phyloP scores from a whole-genome alignment of 2,797 vertebrate species.

The Arrhamphus sclerolepis region DNA sequence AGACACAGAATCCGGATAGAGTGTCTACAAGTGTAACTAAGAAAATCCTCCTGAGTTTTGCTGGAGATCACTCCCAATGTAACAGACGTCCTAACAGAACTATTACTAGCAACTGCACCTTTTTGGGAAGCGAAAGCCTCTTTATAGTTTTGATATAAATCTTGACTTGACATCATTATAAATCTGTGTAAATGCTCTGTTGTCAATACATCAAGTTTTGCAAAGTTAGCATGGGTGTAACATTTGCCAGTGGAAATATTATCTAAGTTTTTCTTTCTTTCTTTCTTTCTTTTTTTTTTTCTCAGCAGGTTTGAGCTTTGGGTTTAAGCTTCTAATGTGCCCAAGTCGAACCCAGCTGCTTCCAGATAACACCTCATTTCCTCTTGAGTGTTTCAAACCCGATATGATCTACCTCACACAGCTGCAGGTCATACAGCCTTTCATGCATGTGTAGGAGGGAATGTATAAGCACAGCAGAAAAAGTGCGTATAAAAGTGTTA shows the following conservation, averaged over 20 bases:
- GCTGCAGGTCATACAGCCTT: conserved; percentile 48
- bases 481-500: conserved; percentile 27
- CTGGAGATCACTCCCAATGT: conserved; percentile 25
- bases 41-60: conserved; percentile 44
- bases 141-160: conserved; percentile 22
- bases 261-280: neutral
- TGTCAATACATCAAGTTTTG: neutral
- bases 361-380: conserved; percentile 36
- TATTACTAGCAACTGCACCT: conserved; percentile 23
- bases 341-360: conserved; percentile 25
- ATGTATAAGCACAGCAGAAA: neutral
- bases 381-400: conserved; percentile 50
- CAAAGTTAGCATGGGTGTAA: neutral
- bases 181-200: neutral
- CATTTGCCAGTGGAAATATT: conserved; percentile 6
- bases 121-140: conserved; percentile 21
- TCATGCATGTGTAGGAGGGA: conserved; percentile 23
- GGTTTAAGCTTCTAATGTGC: conserved; percentile 20
- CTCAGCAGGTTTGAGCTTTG: conserved; percentile 4
- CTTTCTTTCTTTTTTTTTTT: neutral
- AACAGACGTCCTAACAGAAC: conserved; percentile 14
- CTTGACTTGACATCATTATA: conserved; percentile 6
- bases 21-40: conserved; percentile 51
- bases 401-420: conserved; percentile 61
- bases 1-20: conserved; percentile 51